Evolutionary conservation across 2,797 vertebrate genomes (phyloP), one percentile per base, ranked within the genome.

Genomic region (Acestrorhynchus altus): DNA sequence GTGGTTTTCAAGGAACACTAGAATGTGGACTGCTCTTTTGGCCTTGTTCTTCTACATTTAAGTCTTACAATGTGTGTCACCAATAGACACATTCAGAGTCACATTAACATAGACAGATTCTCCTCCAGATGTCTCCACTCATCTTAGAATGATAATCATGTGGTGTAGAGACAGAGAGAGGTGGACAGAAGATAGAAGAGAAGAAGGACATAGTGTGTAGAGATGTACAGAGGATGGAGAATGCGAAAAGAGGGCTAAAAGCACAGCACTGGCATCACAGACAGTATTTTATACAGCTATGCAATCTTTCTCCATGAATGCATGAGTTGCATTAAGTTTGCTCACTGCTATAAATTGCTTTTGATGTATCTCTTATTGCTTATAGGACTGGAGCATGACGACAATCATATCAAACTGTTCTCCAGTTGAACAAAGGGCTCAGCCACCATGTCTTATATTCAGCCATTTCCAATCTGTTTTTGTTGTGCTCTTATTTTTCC

Each of bases 381-480:
- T 81, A 79, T 85, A 83, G 84, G 89, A 90, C 88, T 93, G 89
- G 83, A 83, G 87, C 86, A 89, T 88, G 84, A 90, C 83, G 94
- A 94, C 92, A 94, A 93, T 93, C 90, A 85, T 83, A 89, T 90
- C 74, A 89, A 87, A 90, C 91, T 92, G 90, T 94, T 92, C 85
- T 90, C 87, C 90, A 89, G 85, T 89, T 83, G 83, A 84, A 90
- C 83, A 84, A 94, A 96, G 95, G 94, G 94, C 95, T 96, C 90
- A 87, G 83, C 90, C 86, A 87, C 88, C 78, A 87, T 86, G 86
- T 88, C 88, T 87, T 85, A 71, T 82, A 82, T 83, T 86, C 63
- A 80, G 42, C 67, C 75, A 81, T 72, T 89, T 87, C 83, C 75
- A 67, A 82, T 86, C 87, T 84, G 82, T 84, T 92, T 89, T 86